Conservation (phyloP, 2,888 invertebrate genomes). For the Lochmaea crataegi region DNA sequence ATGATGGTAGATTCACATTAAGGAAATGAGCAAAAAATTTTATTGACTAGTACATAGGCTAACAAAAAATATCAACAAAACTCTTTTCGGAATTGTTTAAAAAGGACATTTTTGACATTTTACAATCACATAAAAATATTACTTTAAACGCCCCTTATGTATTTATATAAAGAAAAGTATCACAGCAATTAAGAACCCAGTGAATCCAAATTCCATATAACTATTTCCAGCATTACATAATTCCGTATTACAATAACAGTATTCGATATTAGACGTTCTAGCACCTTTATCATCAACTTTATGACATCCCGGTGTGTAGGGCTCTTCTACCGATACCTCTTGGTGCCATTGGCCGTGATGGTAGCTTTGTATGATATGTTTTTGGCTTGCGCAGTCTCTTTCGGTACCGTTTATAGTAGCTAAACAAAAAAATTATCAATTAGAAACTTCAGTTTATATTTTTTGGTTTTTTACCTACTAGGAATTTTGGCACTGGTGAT, state of each 20-base stretch:
- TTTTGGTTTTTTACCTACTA: conserved; percentile 67
- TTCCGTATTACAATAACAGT: conserved; percentile 81
- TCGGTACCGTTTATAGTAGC: conserved; percentile 69
- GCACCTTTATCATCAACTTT: conserved; percentile 73
- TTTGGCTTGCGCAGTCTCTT: conserved; percentile 82
- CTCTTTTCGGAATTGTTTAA: not conserved
- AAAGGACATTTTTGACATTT: not conserved
- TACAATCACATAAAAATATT: not conserved
- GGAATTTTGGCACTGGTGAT: conserved; percentile 75
- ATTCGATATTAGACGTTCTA: conserved; percentile 71
- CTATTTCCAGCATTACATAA: conserved; percentile 72
- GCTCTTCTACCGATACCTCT: conserved; percentile 74
- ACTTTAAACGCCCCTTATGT: not conserved
- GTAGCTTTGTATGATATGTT: conserved; percentile 72
- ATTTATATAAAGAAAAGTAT: conserved; percentile 29
- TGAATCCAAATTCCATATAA: conserved; percentile 7
- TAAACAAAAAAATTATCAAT: conserved; percentile 38
- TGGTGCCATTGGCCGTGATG: conserved; percentile 74
- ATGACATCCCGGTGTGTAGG: conserved; percentile 78
- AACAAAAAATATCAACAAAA: no score
- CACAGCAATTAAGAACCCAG: conserved; percentile 35
- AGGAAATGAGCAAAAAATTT: not conserved
- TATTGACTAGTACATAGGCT: not conserved
- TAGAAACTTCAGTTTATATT: not conserved
- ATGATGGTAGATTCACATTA: no score